These are phyloP conservation scores for Tiphia femorata DNA, from an alignment of 2,888 invertebrate species.

Conservation along the genomic window DNA sequence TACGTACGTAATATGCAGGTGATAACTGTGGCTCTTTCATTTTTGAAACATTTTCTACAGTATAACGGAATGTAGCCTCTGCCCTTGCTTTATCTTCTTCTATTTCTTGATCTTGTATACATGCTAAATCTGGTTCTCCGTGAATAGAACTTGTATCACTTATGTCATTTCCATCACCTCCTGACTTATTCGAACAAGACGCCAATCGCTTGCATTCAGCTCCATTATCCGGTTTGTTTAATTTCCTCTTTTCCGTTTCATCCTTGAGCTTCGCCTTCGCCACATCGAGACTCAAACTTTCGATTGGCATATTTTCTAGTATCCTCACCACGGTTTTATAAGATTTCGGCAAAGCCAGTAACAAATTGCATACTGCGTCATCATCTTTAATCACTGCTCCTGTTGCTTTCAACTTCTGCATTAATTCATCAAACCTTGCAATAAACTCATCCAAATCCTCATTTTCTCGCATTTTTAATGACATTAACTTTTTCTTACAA, in stretches of 20 bases:
- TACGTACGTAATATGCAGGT: too few relatives aligned
- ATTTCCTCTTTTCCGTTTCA: slow-evolving; percentile 4
- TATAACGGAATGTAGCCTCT: too few relatives aligned
- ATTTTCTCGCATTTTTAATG: slow-evolving; percentile 31
- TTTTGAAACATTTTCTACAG: too few relatives aligned
- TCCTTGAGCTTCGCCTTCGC: slow-evolving; percentile 10
- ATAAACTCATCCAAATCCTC: slow-evolving; percentile 38
- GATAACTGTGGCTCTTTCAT: too few relatives aligned
- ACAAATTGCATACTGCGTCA: slow-evolving; percentile 22
- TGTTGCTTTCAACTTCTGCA: slow-evolving; percentile 38
- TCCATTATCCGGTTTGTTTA: neutral
- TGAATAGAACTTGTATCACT: too few relatives aligned
- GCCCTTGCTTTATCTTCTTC: too few relatives aligned
- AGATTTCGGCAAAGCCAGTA: slow-evolving; percentile 10
- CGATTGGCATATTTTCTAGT: slow-evolving; percentile 17
- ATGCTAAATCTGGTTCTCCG: neutral
- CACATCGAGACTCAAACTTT: slow-evolving; percentile 11
- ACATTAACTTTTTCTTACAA: slow-evolving; percentile 40
- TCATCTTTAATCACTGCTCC: slow-evolving; percentile 42
- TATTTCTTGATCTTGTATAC: neutral
- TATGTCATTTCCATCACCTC: neutral
- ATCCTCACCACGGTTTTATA: slow-evolving; percentile 10
- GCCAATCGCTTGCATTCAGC: too few relatives aligned
- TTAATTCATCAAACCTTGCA: slow-evolving; percentile 37
- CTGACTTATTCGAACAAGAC: neutral